Base-by-base conservation (phyloP, 2,888 invertebrate species). In the Synanthedon formicaeformis region DNA sequence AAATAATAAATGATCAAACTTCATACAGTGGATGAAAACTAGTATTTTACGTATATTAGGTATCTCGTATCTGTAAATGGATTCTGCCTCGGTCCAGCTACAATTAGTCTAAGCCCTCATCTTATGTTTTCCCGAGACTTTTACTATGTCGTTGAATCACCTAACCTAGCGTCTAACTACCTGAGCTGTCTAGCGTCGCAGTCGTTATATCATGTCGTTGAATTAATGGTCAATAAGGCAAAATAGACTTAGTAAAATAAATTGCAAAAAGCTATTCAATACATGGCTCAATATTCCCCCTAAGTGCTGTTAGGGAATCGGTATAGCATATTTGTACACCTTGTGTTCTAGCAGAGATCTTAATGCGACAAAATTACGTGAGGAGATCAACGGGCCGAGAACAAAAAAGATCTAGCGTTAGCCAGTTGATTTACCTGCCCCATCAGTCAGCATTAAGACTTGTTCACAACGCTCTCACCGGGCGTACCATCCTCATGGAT, bases 391-490 rank as follows among this genome's bases (percentile, higher is more conserved):
- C 63, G 55, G 58, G 41, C 61, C 62, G 66, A 64, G 68, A 71
- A 73, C 67, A 50, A 27, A 12, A 45, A 3, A n/a, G 13, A 45
- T 14, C 13, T 12, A 3, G 14, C 64, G 61, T 66, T 64, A 63
- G 58, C 57, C 64, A 61, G 64, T 67, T 71, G 73, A 75, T 75
- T 78, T 75, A 76, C 69, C 66, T 68, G 57, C 56, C 59, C 67
- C 68, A 75, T 78, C 67, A 61, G 70, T 76, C 68, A 70, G 69
- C 67, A 71, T 75, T 76, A 77, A 34, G 50, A 18, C 11, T 23
- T 12, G 50, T 50, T 50, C 40, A 50, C 50, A 40, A n/a, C 27
- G 34, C 12, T 11, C 40, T 40, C 50, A 40, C 34, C 12, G 14
- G 13, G n/a, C n/a, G 12, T 10, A n/a, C 14, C 27, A 18, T n/a